Evolutionary conservation across 2,888 invertebrate genomes (phyloP), one percentile per base, ranked within the genome.

Genomic region (Monopis laevigella): DNA sequence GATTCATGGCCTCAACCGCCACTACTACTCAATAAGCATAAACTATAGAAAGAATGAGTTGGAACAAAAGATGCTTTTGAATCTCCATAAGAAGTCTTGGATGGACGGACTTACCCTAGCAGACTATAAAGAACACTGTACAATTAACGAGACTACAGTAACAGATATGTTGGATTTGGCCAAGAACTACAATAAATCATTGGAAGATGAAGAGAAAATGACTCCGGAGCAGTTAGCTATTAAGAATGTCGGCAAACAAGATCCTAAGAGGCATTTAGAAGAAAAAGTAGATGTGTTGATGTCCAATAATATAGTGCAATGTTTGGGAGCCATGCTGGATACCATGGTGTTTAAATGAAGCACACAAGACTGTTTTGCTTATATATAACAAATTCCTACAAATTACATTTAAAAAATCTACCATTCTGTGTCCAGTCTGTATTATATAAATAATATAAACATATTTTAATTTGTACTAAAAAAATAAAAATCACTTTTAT

Each of bases 161-260:
- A 88, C 93, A 45, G 94, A 96, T 54, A 98, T 99, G 97, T 83
- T 99, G 39, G 96, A 97, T 46, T 81, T 99, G 56, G 98, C 98
- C 41, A 98, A 98, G 70, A 95, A 96, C 66, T 99, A 99, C 72
- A 95, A 96, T 66, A 97, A 97, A 83, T 94, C 98, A 5, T 80
- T 99, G 46, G 98, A 99, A 74, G 99, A 99, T 56, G 99, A 99
- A 68, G 98, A 99, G 62, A 98, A 96, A 70, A 98, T 99, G 98
- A 98, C 98, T 2, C 95, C 97, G 1, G 98, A 98, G 72, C 98
- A 99, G 68, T 80, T 99, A 72, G 99, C 98, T 13, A 98, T 99
- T 59, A 99, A 99, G 73, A 99, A 99, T 82, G 98, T 99, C 45
- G 99, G 99, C 41, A 99, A 94, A 73, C 93, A 96, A 73, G 99